Percentiles rank a stretch among this genome's conserved stretches.
Conservation (phyloP, 2,888 invertebrate species). For the Sesamia inferens region DNA sequence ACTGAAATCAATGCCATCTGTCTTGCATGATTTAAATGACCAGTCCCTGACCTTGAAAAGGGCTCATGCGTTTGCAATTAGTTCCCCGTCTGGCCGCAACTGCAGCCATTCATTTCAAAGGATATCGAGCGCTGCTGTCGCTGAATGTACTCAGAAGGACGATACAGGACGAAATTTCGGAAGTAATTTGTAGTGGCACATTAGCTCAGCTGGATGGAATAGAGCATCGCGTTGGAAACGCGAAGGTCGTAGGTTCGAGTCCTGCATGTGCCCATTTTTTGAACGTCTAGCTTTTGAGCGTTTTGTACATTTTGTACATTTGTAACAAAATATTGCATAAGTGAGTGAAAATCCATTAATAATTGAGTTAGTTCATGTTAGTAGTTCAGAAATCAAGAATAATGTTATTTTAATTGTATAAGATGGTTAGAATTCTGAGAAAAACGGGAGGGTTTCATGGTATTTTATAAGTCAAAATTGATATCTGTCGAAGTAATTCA, state of each 20-base stretch:
- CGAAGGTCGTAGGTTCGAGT: slow-evolving; percentile 4
- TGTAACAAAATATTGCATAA: neutral
- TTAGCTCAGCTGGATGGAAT: slow-evolving; percentile 28
- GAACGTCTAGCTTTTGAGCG: neutral
- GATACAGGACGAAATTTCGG: neutral
- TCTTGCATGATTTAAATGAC: neutral
- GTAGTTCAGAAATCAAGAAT: neutral
- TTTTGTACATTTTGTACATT: neutral
- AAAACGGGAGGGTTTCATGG: neutral
- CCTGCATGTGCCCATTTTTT: slow-evolving; percentile 27
- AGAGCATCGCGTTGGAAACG: slow-evolving; percentile 17
- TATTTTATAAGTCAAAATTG: neutral
- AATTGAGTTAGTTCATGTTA: neutral
- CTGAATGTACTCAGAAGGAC: slow-evolving; percentile 7
- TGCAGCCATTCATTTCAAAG: neutral
- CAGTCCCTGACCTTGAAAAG: too few relatives aligned
- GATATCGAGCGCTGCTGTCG: slow-evolving; percentile 11
- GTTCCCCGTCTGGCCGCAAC: neutral
- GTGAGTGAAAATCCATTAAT: neutral
- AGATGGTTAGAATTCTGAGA: neutral
- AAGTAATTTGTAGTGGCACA: neutral
- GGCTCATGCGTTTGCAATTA: too few relatives aligned
- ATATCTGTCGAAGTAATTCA: neutral
- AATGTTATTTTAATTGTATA: neutral
- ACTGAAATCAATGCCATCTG: slow-evolving; percentile 13